Evolutionary conservation across 1,140 invertebrate species (phyloP).

Genomic region (Drosophila persimilis): DNA sequence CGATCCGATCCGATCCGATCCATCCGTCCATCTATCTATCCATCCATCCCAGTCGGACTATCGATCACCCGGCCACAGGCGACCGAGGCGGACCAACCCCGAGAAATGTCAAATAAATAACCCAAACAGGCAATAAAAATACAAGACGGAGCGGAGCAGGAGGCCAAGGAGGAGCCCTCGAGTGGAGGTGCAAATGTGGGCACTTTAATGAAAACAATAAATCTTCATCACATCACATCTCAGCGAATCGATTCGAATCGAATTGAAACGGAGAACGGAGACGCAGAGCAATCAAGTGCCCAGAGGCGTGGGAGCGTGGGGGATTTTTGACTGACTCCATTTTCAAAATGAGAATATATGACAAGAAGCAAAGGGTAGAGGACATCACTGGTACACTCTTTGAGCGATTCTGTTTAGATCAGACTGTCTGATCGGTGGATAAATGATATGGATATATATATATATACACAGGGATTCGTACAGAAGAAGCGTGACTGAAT

Average conservation of each 20-base stretch:
- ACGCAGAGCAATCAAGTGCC: slow-evolving; percentile 43
- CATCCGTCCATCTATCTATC: slow-evolving; percentile 39
- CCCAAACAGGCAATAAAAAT: slow-evolving; percentile 60
- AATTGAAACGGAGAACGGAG: slow-evolving; percentile 11
- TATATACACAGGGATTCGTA: too few relatives aligned
- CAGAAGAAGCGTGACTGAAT: too few relatives aligned
- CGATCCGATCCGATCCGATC: slow-evolving; percentile 25
- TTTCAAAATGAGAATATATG: not conserved
- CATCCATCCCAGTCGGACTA: slow-evolving; percentile 40
- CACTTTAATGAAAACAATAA: slow-evolving; percentile 78
- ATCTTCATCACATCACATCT: slow-evolving; percentile 72
- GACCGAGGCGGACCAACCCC: slow-evolving; percentile 43
- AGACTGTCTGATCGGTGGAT: too few relatives aligned
- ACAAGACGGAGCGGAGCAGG: slow-evolving; percentile 7
- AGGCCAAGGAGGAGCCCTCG: slow-evolving; percentile 24
- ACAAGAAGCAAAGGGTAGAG: too few relatives aligned
- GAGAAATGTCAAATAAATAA: slow-evolving; percentile 79
- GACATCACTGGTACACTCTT: too few relatives aligned
- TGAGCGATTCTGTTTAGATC: too few relatives aligned
- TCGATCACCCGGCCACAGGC: slow-evolving; percentile 59
- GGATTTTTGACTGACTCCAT: not conserved
- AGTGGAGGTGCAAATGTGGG: slow-evolving; percentile 72
- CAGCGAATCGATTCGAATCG: slow-evolving; percentile 39
- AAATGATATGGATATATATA: too few relatives aligned
- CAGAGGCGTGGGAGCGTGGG: slow-evolving; percentile 12